Base-by-base conservation (phyloP, 2,113 vertebrate genomes). In the Leucoraja erinaceus region DNA sequence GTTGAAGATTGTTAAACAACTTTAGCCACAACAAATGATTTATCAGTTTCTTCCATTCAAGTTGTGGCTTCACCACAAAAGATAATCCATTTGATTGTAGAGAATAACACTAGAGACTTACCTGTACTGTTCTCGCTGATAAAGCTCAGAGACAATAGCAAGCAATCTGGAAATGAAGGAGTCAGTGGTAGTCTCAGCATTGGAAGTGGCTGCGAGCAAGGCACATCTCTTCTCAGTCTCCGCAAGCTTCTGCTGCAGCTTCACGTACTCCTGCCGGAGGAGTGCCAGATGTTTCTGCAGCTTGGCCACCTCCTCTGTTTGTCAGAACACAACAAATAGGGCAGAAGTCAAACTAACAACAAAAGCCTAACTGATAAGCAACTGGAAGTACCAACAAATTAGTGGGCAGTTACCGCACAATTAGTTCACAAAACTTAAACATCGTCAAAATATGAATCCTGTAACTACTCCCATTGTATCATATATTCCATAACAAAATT, bases 261-360 rank as follows among this genome's bases (percentile, higher is more conserved):
- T 99, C 94, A 99, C 99, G 16, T 99, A 99, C 95, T 99, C 99
- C 96, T 99, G 98, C 94, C 99, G 97, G 90, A 99, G 98, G 95
- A 99, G 98, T 95, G 97, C 95, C 96, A 99, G 96, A 95, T 99
- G 99, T 97, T 99, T 99, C 95, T 99, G 98, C 97, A 99, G 96
- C 96, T 99, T 99, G 96, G 98, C 97, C 96, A 99, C 99, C 96
- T 99, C 99, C 96, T 99, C 99, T 99, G 97, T 90, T 68, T 83
- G 33, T 18, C 16, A 86, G n/a, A 4, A 76, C 56, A 63, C 18
- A 77, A 74, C 9, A 93, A 54, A 90, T 8, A 61, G 54, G 56
- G 63, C 14, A 31, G 16, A 63, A 56, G 47, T 18, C 77, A 79
- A 79, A 63, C 0, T 59, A 61, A 84, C 28, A 22, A 84, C 47